Evolutionary conservation across 2,888 invertebrate species (phyloP).

Genomic region (Apoda limacodes): DNA sequence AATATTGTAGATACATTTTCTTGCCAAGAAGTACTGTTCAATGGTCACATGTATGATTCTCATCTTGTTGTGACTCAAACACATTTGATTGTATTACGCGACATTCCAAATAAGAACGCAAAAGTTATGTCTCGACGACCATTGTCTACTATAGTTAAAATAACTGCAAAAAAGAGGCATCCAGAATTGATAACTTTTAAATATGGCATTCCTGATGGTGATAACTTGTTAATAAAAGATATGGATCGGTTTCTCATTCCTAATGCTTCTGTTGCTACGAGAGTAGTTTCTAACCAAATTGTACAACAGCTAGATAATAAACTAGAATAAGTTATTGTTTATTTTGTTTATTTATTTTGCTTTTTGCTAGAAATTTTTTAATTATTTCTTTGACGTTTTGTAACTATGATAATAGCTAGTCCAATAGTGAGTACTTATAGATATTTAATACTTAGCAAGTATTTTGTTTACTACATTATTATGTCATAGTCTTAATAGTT

Average conservation of each 20-base stretch:
- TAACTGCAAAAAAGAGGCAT: constrained; percentile 95
- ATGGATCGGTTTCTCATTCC: constrained; percentile 95
- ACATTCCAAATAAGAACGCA: constrained; percentile 80
- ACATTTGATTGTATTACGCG: constrained; percentile 88
- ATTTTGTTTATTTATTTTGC: constrained; percentile 2
- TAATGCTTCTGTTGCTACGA: constrained; percentile 90
- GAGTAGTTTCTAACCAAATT: constrained; percentile 90
- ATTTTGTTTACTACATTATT: no score
- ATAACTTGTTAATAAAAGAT: constrained; percentile 83
- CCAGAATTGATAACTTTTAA: constrained; percentile 98
- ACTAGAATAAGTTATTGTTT: constrained; percentile 23
- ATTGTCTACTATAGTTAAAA: constrained; percentile 93
- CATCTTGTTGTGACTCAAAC: constrained; percentile 87
- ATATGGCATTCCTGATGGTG: constrained; percentile 88
- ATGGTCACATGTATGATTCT: constrained; percentile 90
- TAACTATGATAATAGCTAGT: no score
- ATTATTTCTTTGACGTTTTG: no score
- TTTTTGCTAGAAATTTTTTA: no score
- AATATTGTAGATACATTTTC: constrained; percentile 88
- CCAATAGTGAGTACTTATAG: no score
- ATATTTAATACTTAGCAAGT: no score
- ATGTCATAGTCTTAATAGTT: no score
- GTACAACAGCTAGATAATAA: constrained; percentile 57
- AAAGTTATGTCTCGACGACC: constrained; percentile 90
- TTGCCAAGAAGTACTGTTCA: constrained; percentile 92